phyloP scores from a whole-genome alignment of 2,113 vertebrate genomes.

The Balaeniceps rex region DNA sequence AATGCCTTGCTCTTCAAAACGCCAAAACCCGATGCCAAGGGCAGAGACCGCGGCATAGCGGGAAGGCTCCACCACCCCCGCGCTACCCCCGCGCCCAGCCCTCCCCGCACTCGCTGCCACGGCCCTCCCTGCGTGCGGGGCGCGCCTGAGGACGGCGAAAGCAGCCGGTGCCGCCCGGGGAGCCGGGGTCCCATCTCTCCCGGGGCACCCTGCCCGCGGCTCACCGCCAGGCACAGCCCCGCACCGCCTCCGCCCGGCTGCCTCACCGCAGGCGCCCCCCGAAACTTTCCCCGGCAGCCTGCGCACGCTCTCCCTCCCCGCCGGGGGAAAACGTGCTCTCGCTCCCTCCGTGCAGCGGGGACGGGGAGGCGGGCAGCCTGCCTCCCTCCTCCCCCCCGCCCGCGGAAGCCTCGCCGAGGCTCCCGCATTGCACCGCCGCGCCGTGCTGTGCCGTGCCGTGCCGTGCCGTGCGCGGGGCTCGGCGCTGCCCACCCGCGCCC shows the following conservation, averaged over 20 bases:
- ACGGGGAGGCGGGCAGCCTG: conserved; percentile 9
- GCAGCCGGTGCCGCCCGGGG: not conserved
- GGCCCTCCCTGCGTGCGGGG: no score
- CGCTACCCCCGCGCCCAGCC: not conserved
- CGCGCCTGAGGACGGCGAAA: not conserved
- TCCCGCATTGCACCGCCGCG: conserved; percentile 19
- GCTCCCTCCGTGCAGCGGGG: not conserved
- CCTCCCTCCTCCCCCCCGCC: not conserved
- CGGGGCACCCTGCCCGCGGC: not conserved
- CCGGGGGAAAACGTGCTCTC: not conserved
- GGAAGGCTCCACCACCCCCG: not conserved
- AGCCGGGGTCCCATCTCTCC: not conserved
- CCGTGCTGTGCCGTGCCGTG: not conserved
- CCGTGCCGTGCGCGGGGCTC: not conserved
- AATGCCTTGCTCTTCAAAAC: not conserved
- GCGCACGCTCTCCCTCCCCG: not conserved
- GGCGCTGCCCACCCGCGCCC: not conserved
- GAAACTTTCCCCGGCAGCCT: conserved; percentile 29
- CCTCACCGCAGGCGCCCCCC: not conserved
- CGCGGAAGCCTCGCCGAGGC: conserved; percentile 10
- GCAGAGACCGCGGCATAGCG: not conserved
- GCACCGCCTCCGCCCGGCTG: not conserved
- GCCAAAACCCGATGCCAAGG: not conserved
- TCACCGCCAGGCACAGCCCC: not conserved
- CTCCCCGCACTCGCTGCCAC: not conserved